Percentiles rank a stretch among this genome's conserved stretches.
These are phyloP conservation scores for Megalopta genalis DNA, from an alignment of 1,140 invertebrate genomes.

Conservation along the genomic window DNA sequence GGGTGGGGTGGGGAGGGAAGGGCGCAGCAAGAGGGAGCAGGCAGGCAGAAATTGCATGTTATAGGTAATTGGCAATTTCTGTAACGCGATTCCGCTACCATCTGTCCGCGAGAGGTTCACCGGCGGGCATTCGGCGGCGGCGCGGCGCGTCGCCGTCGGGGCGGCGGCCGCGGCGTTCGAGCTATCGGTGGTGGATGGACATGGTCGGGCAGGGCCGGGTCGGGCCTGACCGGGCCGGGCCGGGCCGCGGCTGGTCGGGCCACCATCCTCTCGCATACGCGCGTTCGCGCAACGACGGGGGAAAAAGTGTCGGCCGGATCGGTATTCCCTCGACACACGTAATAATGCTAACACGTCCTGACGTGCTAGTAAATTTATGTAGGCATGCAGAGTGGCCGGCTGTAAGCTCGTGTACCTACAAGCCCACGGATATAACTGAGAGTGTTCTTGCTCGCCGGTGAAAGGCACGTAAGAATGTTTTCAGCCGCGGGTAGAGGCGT, in stretches of 20 bases:
- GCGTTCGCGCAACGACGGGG: slow-evolving; percentile 13
- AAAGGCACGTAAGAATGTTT: slow-evolving; percentile 38
- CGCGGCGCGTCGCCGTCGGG: slow-evolving; percentile 10
- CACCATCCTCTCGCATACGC: neutral
- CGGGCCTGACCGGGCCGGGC: too few species aligned
- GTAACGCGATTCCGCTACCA: slow-evolving; percentile 73
- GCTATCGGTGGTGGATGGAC: neutral
- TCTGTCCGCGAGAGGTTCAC: slow-evolving; percentile 61
- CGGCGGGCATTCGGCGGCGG: slow-evolving; percentile 36
- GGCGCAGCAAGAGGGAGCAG: neutral
- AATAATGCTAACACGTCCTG: slow-evolving; percentile 67
- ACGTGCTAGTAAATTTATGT: slow-evolving; percentile 61
- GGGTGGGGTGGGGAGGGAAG: neutral
- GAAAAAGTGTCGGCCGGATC: slow-evolving; percentile 46
- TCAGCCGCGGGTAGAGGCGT: slow-evolving; percentile 9
- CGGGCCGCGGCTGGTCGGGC: slow-evolving; percentile 14
- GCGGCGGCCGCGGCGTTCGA: neutral
- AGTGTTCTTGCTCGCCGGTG: slow-evolving; percentile 23
- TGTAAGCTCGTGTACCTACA: slow-evolving; percentile 36
- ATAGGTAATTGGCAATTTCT: slow-evolving; percentile 77
- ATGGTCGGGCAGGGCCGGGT: slow-evolving; percentile 5
- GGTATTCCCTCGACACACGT: slow-evolving; percentile 63
- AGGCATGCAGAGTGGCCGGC: slow-evolving; percentile 49
- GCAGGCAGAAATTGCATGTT: slow-evolving; percentile 74
- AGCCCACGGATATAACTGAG: slow-evolving; percentile 34